Evolutionary conservation across 2,797 vertebrate genomes (phyloP), one percentile per base, ranked within the genome.

Genomic region (Zenarchopterus dispar): DNA sequence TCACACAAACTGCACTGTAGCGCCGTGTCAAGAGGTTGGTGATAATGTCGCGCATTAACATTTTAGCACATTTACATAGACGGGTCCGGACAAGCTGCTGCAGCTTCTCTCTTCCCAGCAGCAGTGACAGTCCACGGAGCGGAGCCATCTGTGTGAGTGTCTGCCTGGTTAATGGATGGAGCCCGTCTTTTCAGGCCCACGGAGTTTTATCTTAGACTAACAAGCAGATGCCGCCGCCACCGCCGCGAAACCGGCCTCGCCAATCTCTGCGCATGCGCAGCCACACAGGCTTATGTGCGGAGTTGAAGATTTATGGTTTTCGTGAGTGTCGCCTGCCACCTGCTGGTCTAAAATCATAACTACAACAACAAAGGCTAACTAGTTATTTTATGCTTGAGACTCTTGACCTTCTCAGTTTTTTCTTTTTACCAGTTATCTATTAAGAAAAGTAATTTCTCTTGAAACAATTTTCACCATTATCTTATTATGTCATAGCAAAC

Each of bases 201-300:
- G 73, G 78, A 86, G 71, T 81, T 87, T 86, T 80, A 88, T 85
- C 84, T 84, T 73, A 80, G 76, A 80, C 86, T 81, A 87, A 89
- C 84, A 86, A 89, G 75, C 87, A 85, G 80, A 88, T 79, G 70
- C 83, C 67, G 68, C 76, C 72, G 56, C 71, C 50, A 7, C 78
- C 57, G 5, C 73, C 23, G 59, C 55, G 13, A n/a, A n/a, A n/a
- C 56, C 78, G 69, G 61, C 77, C 70, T 84, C 79, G 77, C 84
- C 80, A 73, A 80, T 84, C 82, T 63, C 48, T 21, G 47, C 31
- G 41, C 55, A 61, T 8, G 26, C 43, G 49, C 21, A 51, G 24
- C 28, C 51, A 26, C 58, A 43, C 54, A 70, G 44, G 52, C 44
- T 17, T 31, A 39, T 56, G 46, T 28, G 24, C 18, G 5, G 11